Evolutionary conservation across 2,113 vertebrate genomes (phyloP).

Genomic region (Hipposideros armiger): DNA sequence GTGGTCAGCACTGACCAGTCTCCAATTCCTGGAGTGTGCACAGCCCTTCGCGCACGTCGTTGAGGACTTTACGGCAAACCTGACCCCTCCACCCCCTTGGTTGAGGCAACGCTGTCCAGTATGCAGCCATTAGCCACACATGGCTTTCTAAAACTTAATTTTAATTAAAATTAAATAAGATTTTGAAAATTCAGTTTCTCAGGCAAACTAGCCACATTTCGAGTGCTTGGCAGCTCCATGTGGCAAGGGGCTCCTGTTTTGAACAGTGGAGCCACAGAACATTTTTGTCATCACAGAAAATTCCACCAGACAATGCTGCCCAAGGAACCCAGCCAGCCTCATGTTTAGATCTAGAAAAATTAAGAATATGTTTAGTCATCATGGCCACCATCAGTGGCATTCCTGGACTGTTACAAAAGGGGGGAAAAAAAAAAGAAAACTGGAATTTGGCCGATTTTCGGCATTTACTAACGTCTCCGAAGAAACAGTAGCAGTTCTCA

Average conservation of each 20-base stretch:
- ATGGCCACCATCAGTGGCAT: not conserved
- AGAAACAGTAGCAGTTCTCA: not conserved
- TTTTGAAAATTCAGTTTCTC: not conserved
- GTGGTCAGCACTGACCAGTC: accelerated
- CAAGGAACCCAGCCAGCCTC: not conserved
- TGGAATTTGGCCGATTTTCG: not conserved
- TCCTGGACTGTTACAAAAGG: not conserved
- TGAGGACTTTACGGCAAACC: not conserved
- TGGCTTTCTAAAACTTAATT: not conserved
- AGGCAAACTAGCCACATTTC: not conserved
- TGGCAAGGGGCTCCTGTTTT: accelerated
- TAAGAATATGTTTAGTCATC: not conserved
- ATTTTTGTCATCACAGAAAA: accelerated
- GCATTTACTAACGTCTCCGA: not conserved
- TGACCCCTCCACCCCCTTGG: not conserved
- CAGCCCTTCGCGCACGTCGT: no score
- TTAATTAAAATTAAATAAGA: not conserved
- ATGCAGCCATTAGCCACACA: not conserved
- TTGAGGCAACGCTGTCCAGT: not conserved
- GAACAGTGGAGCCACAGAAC: accelerated
- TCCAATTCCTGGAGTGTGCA: accelerated
- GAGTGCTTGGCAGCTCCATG: not conserved
- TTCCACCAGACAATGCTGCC: accelerated
- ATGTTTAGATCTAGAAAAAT: not conserved
- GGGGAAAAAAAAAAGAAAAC: not conserved